phyloP scores from a whole-genome alignment of 2,888 invertebrate species.

The Mythimna lalbum region DNA sequence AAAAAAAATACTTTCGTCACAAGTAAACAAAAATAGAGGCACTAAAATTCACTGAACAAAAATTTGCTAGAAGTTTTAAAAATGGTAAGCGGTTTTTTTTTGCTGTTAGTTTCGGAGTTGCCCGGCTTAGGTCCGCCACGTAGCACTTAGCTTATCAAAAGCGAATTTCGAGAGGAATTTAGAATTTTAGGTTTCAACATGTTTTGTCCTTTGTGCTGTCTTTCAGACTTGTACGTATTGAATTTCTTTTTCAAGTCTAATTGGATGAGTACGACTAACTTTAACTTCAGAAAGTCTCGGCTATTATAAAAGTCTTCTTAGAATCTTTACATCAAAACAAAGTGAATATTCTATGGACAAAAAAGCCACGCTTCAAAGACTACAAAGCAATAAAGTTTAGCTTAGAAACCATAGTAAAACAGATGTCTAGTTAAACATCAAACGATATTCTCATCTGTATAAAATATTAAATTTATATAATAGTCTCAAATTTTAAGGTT shows the following conservation, averaged over 20 bases:
- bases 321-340: background rate
- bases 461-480: constrained; percentile 26
- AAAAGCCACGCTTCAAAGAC: background rate
- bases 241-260: background rate
- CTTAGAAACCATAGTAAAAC: constrained; percentile 18
- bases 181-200: constrained; percentile 10
- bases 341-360: background rate
- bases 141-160: constrained; percentile 56
- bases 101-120: constrained; percentile 23
- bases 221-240: constrained; percentile 4
- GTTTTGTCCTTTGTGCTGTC: background rate
- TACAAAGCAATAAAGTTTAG: constrained; percentile 5
- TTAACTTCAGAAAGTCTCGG: background rate
- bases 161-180: constrained; percentile 38
- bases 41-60: constrained; percentile 22
- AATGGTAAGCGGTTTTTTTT: constrained; percentile 23
- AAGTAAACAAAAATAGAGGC: constrained; percentile 20
- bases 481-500: constrained; percentile 27
- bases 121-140: constrained; percentile 33
- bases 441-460: constrained; percentile 14
- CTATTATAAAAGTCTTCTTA: background rate
- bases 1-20: constrained; percentile 4
- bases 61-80: constrained; percentile 36
- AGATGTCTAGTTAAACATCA: constrained; percentile 1
- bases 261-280: background rate